Conservation (phyloP, 2,888 invertebrate genomes). For the Tanypteryx hageni region DNA sequence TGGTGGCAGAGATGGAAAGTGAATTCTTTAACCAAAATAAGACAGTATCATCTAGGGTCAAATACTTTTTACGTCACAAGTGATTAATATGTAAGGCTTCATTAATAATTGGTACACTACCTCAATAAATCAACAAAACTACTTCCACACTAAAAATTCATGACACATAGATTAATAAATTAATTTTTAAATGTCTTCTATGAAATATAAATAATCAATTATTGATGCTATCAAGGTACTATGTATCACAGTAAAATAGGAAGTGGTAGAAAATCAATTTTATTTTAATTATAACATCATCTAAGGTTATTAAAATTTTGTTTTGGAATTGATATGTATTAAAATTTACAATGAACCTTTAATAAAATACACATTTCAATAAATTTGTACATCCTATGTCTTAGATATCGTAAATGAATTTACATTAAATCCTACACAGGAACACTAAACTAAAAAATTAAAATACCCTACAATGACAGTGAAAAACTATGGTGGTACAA, state of each 20-base stretch:
- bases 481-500: background rate
- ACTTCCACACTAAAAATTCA: background rate
- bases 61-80: conserved; percentile 2
- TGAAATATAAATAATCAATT: background rate
- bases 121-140: background rate
- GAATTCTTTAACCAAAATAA: conserved; percentile 26
- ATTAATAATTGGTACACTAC: background rate
- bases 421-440: background rate
- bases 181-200: background rate
- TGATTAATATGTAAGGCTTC: background rate
- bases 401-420: background rate
- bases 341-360: background rate
- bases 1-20: conserved; percentile 54
- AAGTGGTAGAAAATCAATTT: background rate
- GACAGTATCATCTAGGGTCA: conserved; percentile 15
- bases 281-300: background rate
- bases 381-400: background rate
- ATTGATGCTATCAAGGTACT: background rate
- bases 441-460: conserved; percentile 35
- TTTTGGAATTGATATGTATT: background rate
- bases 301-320: background rate
- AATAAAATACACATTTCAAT: background rate
- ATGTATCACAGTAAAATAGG: background rate
- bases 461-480: conserved; percentile 15
- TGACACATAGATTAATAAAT: background rate